Conservation (phyloP, 2,888 invertebrate genomes). For the Clunio marinus region DNA sequence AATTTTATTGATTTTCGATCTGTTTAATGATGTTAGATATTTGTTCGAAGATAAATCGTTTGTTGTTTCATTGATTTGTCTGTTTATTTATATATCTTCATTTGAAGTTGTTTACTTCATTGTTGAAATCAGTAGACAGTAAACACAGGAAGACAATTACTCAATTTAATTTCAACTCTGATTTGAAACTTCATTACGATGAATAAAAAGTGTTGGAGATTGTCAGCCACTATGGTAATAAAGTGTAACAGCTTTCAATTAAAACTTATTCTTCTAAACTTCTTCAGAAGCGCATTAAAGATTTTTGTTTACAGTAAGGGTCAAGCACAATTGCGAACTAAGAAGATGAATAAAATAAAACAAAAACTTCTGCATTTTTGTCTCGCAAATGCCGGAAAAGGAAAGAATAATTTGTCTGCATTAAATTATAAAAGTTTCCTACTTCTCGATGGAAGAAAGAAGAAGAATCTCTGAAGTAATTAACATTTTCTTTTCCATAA, state of each 20-base stretch:
- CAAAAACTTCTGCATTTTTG: constrained; percentile 8
- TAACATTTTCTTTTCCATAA: constrained; percentile 34
- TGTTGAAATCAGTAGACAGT: not conserved
- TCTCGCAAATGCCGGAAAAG: constrained; percentile 17
- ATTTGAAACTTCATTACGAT: not conserved
- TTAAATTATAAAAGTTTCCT: constrained; percentile 32
- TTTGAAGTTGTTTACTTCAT: not conserved
- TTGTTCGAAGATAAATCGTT: too few relatives aligned
- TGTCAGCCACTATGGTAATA: not conserved
- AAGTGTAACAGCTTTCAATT: not conserved
- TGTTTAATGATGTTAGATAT: too few relatives aligned
- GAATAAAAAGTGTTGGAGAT: not conserved
- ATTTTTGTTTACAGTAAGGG: too few relatives aligned
- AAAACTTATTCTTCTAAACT: too few relatives aligned
- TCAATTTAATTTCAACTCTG: too few relatives aligned
- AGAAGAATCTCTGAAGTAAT: constrained; percentile 16
- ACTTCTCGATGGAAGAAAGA: not conserved
- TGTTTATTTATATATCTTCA: too few relatives aligned
- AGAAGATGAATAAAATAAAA: not conserved
- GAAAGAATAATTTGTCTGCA: constrained; percentile 31
- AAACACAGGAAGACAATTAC: too few relatives aligned
- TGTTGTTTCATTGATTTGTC: too few relatives aligned
- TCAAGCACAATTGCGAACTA: too few relatives aligned
- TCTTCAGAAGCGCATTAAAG: too few relatives aligned
- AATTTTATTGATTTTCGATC: not conserved